These are phyloP conservation scores for Acomys russatus DNA, from an alignment of 2,797 vertebrate genomes.

Conservation along the genomic window DNA sequence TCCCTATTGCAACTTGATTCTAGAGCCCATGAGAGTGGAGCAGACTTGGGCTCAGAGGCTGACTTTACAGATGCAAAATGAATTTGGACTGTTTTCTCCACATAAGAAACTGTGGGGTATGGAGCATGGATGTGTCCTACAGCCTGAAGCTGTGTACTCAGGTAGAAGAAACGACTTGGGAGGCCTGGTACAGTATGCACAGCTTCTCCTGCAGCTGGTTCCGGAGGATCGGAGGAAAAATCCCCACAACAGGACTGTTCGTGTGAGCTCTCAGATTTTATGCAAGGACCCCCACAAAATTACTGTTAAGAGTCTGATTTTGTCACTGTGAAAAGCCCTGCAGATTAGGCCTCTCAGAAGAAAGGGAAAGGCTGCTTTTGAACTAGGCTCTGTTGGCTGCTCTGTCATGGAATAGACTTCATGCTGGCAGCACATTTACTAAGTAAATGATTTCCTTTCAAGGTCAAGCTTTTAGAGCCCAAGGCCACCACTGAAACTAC, in stretches of 20 bases:
- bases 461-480: constrained; percentile 86
- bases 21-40: neutral
- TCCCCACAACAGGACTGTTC: constrained; percentile 83
- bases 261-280: constrained; percentile 86
- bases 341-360: constrained; percentile 85
- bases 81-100: neutral
- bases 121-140: accelerated
- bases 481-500: constrained; percentile 85
- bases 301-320: constrained; percentile 82
- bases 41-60: too few species aligned
- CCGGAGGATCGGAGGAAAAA: constrained; percentile 58
- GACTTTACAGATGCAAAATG: neutral
- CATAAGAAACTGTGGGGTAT: neutral
- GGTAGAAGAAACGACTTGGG: neutral
- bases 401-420: constrained; percentile 80
- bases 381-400: constrained; percentile 80
- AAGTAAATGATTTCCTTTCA: constrained; percentile 87
- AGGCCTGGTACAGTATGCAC: constrained; percentile 47
- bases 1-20: neutral
- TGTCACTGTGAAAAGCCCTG: constrained; percentile 83
- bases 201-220: constrained; percentile 69
- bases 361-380: constrained; percentile 85
- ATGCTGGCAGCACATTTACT: constrained; percentile 82
- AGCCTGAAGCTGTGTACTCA: neutral
- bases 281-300: constrained; percentile 85